These are phyloP conservation scores for Gymnoscopelus braueri DNA, from an alignment of 2,797 vertebrate genomes.

Conservation along the genomic window DNA sequence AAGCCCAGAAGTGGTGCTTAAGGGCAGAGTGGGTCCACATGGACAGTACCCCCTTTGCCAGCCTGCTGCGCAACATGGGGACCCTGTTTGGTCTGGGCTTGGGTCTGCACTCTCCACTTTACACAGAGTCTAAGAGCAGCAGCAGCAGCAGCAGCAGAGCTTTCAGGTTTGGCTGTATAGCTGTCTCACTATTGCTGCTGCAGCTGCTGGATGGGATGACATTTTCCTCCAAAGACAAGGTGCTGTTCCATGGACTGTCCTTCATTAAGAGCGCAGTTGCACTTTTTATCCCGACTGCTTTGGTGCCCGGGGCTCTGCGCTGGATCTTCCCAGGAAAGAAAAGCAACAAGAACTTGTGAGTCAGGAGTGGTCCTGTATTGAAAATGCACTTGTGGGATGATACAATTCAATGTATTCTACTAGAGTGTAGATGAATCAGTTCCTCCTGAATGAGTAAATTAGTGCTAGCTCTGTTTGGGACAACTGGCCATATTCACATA, in stretches of 20 bases:
- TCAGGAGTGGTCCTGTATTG: not conserved
- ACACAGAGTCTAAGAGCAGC: conserved; percentile 53
- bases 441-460: not conserved
- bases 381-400: conserved; percentile 3
- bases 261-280: conserved; percentile 78
- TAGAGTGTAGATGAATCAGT: not conserved
- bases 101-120: conserved; percentile 83
- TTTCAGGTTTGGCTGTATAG: conserved; percentile 66
- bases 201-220: conserved; percentile 78
- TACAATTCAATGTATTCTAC: not conserved
- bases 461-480: not conserved
- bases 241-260: conserved; percentile 79
- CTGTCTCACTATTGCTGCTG: conserved; percentile 72
- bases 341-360: conserved; percentile 55
- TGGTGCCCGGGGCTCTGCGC: conserved; percentile 75
- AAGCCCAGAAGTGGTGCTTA: conserved; percentile 89
- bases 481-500: too few species aligned
- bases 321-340: conserved; percentile 29
- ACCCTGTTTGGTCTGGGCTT: conserved; percentile 91
- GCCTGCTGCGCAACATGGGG: conserved; percentile 93
- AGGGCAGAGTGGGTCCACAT: conserved; percentile 91
- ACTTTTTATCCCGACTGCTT: conserved; percentile 83
- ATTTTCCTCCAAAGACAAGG: conserved; percentile 68
- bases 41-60: conserved; percentile 92
- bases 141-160: conserved; percentile 24